Evolutionary conservation across 2,113 vertebrate species (phyloP), one percentile per base, ranked within the genome.

Genomic region (Athene cunicularia): DNA sequence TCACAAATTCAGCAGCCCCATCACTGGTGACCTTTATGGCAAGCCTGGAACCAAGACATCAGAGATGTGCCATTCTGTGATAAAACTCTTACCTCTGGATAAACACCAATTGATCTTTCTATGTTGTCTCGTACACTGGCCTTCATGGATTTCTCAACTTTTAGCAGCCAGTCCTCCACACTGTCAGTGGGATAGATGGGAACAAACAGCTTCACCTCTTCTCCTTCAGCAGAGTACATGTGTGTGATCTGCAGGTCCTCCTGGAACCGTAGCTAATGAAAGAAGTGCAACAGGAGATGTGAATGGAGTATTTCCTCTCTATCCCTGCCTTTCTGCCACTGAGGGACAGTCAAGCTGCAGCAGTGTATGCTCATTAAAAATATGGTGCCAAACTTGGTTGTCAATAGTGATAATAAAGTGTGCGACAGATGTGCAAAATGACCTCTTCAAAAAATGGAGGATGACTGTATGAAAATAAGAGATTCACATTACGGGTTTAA

Each of bases 161-260:
- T 98, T 85, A 97, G 93, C 76, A 99, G 97, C 99, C 99, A 99
- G 77, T 99, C 96, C 93, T 99, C 99, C 94, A 99, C 99, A 19
- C 99, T 99, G 77, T 98, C 99, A 84, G 96, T 96, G 5, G 99
- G 99, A 87, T 70, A 96, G 93, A 99, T 97, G 32, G 98, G 88
- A 84, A 71, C 14, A 53, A 70, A 97, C 41, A 99, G 94, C 94
- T 98, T 39, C n/a, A 99, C 99, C 90, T 99, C 98, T 96, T 99
- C 99, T 20, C 98, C 99, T 90, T 99, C 99, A 8, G 98, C 98
- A 5, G 99, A 99, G 92, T 98, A 99, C 99, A 99, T 99, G 50
- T 99, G 99, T 14, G 99, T 99, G 97, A 99, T 99, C 97, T 98
- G 97, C 27, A 99, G 98, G 90, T 99, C 98, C 41, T 98, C 95